These are phyloP conservation scores for Ceratina australensis DNA, from an alignment of 1,140 invertebrate genomes.

Conservation along the genomic window DNA sequence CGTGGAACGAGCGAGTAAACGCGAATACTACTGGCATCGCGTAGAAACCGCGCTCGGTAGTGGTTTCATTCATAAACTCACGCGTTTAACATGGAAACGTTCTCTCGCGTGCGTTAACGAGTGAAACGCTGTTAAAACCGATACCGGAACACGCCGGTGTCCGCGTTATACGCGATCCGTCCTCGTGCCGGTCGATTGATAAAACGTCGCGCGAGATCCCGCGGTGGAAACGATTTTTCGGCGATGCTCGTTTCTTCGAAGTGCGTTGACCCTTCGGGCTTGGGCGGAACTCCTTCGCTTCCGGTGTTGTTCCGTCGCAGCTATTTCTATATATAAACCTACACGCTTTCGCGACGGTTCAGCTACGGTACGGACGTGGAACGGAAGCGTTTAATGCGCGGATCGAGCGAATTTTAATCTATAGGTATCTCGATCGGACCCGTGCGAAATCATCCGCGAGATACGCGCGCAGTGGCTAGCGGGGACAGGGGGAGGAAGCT, in stretches of 20 bases:
- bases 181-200: too few species aligned
- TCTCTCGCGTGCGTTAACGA: conserved; percentile 64
- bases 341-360: conserved; percentile 45
- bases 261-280: conserved; percentile 76
- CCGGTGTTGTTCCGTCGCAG: conserved; percentile 75
- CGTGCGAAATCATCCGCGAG: conserved; percentile 30
- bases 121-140: conserved; percentile 59
- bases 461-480: background rate
- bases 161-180: too few species aligned
- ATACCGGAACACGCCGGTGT: conserved; percentile 47
- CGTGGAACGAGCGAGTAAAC: conserved; percentile 73
- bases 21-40: conserved; percentile 68
- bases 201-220: too few species aligned
- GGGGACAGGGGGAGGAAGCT: conserved; percentile 3
- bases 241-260: conserved; percentile 65
- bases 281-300: conserved; percentile 77
- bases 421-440: conserved; percentile 18
- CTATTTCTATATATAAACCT: conserved; percentile 73
- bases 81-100: conserved; percentile 67
- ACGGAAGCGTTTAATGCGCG: too few species aligned
- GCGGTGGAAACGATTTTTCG: too few species aligned
- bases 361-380: conserved; percentile 2
- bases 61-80: conserved; percentile 78
- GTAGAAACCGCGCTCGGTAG: conserved; percentile 65
- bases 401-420: background rate